Percentiles rank a stretch among this genome's conserved stretches.
Evolutionary conservation across 2,888 invertebrate species (phyloP).

Genomic region (Mechanitis messenoides): DNA sequence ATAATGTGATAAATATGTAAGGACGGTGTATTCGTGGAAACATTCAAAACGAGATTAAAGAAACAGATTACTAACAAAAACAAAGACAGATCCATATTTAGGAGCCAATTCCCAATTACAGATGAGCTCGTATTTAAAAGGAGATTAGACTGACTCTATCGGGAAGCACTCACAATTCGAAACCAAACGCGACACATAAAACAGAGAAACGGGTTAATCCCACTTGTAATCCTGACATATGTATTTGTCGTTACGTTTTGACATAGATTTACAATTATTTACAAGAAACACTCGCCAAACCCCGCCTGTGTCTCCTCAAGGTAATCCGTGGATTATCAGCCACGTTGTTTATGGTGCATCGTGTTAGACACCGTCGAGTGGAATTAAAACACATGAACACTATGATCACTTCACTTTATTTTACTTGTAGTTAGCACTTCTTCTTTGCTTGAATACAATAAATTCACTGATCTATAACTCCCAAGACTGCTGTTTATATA

Average conservation of each 20-base stretch:
- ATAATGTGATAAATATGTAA: constrained; percentile 5
- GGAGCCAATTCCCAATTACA: constrained; percentile 47
- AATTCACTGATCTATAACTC: no score
- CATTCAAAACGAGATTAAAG: constrained; percentile 32
- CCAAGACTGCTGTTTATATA: no score
- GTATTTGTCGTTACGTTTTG: constrained; percentile 73
- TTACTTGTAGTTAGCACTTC: no score
- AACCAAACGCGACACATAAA: constrained; percentile 58
- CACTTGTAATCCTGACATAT: constrained; percentile 69
- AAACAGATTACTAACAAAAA: constrained; percentile 43
- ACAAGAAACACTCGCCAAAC: constrained; percentile 56
- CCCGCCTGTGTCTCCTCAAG: constrained; percentile 63
- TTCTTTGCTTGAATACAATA: no score
- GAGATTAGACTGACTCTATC: constrained; percentile 62
- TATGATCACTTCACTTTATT: no score
- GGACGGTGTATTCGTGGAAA: constrained; percentile 22
- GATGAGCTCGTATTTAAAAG: constrained; percentile 58
- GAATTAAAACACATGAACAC: no score
- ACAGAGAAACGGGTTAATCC: constrained; percentile 71
- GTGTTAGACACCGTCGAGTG: no score
- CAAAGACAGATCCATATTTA: constrained; percentile 49
- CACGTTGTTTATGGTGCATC: constrained; percentile 64
- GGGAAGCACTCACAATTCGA: constrained; percentile 61
- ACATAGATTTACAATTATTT: constrained; percentile 78
- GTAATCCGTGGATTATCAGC: constrained; percentile 66